phyloP scores from a whole-genome alignment of 2,888 invertebrate genomes.

The Ischnus inquisitorius region DNA sequence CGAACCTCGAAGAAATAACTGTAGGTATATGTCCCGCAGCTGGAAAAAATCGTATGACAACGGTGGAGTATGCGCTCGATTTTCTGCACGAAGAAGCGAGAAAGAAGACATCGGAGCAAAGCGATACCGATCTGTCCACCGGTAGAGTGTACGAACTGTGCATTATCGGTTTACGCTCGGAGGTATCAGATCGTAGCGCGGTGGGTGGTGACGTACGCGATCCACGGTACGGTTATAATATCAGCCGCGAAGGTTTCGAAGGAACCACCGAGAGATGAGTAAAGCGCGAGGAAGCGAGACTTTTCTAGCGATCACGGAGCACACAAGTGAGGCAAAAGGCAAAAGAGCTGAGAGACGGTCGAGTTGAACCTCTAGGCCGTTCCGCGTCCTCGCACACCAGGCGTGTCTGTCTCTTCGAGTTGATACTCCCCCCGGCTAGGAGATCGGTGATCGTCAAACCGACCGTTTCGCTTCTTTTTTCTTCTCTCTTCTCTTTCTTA shows the following conservation, averaged over 20 bases:
- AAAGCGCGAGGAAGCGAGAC: slow-evolving; percentile 50
- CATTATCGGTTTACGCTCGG: slow-evolving; percentile 57
- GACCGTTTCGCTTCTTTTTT: slow-evolving; percentile 56
- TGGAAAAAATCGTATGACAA: slow-evolving; percentile 33
- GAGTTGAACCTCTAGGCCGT: slow-evolving; percentile 81
- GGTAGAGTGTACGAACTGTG: slow-evolving; percentile 39
- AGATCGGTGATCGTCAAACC: slow-evolving; percentile 70
- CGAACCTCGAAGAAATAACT: neutral
- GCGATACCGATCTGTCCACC: slow-evolving; percentile 73
- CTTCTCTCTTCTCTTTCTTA: slow-evolving; percentile 36
- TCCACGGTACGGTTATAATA: slow-evolving; percentile 70
- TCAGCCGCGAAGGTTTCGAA: slow-evolving; percentile 50
- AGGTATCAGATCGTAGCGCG: slow-evolving; percentile 67
- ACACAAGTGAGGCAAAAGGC: slow-evolving; percentile 54
- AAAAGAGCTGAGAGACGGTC: slow-evolving; percentile 54
- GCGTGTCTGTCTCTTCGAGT: slow-evolving; percentile 78
- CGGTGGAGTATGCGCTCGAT: slow-evolving; percentile 32
- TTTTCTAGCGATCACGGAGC: slow-evolving; percentile 55
- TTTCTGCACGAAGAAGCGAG: slow-evolving; percentile 57
- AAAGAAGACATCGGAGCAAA: slow-evolving; percentile 48
- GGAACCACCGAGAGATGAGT: slow-evolving; percentile 57
- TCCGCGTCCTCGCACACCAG: slow-evolving; percentile 85
- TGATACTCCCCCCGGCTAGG: slow-evolving; percentile 68
- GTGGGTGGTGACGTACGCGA: slow-evolving; percentile 76
- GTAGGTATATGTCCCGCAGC: neutral